These are phyloP conservation scores for Craseonycteris thonglongyai DNA, from an alignment of 2,113 vertebrate species.

Conservation along the genomic window DNA sequence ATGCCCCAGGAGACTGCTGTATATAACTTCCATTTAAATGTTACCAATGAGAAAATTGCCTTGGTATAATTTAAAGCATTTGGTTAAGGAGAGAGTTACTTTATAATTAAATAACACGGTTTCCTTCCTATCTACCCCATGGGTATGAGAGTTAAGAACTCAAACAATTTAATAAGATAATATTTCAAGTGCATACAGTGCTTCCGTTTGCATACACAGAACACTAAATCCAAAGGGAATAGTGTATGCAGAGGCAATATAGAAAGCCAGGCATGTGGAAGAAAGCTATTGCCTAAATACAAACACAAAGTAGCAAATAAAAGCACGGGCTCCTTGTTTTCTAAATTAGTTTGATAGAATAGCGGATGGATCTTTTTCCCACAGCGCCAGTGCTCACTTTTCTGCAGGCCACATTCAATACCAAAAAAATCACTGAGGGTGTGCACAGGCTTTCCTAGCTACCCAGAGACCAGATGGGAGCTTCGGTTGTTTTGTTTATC, in stretches of 20 bases:
- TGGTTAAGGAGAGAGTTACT: conserved; percentile 63
- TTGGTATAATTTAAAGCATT: conserved; percentile 62
- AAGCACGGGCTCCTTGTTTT: neutral
- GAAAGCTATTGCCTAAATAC: neutral
- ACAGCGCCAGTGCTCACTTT: neutral
- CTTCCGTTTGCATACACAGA: conserved; percentile 13
- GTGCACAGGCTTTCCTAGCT: neutral
- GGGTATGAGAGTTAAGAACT: conserved; percentile 57
- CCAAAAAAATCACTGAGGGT: neutral
- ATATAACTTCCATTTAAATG: conserved; percentile 61
- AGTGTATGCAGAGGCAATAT: neutral
- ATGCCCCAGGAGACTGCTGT: conserved; percentile 27
- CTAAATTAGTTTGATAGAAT: neutral
- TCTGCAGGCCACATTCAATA: neutral
- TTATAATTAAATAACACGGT: conserved; percentile 67
- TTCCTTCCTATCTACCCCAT: conserved; percentile 63
- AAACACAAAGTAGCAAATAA: neutral
- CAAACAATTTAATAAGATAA: conserved; percentile 69
- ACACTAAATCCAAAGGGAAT: neutral
- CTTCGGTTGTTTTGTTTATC: neutral
- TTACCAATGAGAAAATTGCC: conserved; percentile 45
- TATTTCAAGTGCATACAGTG: conserved; percentile 57
- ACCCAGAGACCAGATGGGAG: conserved; percentile 16
- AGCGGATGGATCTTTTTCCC: neutral
- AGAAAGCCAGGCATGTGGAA: neutral